Conservation (phyloP, 2,888 invertebrate species). For the Gari tellinella region DNA sequence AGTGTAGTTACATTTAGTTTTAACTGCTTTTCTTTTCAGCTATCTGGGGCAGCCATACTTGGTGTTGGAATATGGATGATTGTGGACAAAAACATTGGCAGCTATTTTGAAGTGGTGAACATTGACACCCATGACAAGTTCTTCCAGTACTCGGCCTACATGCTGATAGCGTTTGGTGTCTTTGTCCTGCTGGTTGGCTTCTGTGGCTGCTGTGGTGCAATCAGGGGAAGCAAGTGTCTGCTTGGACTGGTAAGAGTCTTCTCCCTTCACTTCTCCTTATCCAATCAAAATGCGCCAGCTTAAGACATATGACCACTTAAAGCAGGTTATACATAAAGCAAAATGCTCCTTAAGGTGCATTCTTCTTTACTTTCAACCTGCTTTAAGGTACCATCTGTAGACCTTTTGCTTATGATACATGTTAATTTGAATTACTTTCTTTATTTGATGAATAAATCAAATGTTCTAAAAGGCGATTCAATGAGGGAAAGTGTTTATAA, state of each 20-base stretch:
- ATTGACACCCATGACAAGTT: constrained; percentile 85
- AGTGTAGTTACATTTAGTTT: not conserved
- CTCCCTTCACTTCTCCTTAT: not conserved
- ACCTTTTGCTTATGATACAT: too few species aligned
- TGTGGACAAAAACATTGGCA: constrained; percentile 86
- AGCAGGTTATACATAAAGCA: too few species aligned
- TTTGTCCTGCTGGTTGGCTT: constrained; percentile 86
- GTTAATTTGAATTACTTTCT: too few species aligned
- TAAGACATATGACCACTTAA: too few species aligned
- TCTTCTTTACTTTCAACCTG: too few species aligned
- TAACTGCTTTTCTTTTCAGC: constrained; percentile 80
- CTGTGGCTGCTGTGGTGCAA: constrained; percentile 87
- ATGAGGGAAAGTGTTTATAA: too few species aligned
- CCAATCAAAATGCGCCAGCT: too few species aligned
- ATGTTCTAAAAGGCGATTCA: too few species aligned
- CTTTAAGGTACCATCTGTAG: too few species aligned
- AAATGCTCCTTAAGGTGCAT: too few species aligned
- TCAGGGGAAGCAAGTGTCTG: constrained; percentile 86
- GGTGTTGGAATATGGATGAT: constrained; percentile 86
- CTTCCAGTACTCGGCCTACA: constrained; percentile 85
- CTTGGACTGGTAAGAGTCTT: constrained; percentile 84
- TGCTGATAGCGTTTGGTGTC: constrained; percentile 86
- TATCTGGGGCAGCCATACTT: constrained; percentile 86
- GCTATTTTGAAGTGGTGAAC: constrained; percentile 86
- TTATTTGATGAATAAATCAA: too few species aligned